Evolutionary conservation across 1,140 invertebrate genomes (phyloP), one percentile per base, ranked within the genome.

Genomic region (Adelges cooleyi): DNA sequence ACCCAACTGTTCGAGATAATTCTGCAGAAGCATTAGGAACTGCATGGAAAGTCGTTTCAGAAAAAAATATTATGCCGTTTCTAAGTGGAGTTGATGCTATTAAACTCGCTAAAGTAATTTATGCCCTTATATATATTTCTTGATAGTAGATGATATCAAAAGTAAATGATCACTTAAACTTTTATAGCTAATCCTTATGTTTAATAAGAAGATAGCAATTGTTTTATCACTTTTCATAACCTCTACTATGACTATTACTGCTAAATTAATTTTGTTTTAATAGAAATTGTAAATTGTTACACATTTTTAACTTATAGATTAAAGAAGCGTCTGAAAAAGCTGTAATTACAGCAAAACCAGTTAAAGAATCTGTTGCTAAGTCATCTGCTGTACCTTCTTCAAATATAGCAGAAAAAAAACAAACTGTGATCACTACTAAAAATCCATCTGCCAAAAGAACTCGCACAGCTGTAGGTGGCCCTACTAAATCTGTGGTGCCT

Each of bases 251-350:
- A 33, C 22, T 51, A 25, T 5, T 65, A 29, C 9, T 27, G 8
- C 6, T 65, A 18, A 48, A 48, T n/a, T n/a, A n/a, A n/a, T n/a
- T n/a, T n/a, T n/a, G n/a, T n/a, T n/a, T n/a, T n/a, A n/a, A n/a
- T n/a, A n/a, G n/a, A n/a, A n/a, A n/a, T n/a, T n/a, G n/a, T n/a
- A n/a, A n/a, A n/a, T n/a, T n/a, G n/a, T n/a, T n/a, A n/a, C n/a
- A n/a, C 44, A n/a, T 50, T 23, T 4, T 25, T 27, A 54, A 66
- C 44, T 66, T 69, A 65, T 69, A 85, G 80, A 93, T 98, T 17
- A 93, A 95, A 75, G 95, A 98, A 74, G 90, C 82, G 72, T 86
- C 85, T 70, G 91, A 96, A 25, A 96, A 95, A 75, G 92, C 90
- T 18, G 89, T 92, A 11, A 86, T 96, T 66, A 75, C 82, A 62